Conservation (phyloP, 2,113 vertebrate species). For the Amphilophus citrinellus region DNA sequence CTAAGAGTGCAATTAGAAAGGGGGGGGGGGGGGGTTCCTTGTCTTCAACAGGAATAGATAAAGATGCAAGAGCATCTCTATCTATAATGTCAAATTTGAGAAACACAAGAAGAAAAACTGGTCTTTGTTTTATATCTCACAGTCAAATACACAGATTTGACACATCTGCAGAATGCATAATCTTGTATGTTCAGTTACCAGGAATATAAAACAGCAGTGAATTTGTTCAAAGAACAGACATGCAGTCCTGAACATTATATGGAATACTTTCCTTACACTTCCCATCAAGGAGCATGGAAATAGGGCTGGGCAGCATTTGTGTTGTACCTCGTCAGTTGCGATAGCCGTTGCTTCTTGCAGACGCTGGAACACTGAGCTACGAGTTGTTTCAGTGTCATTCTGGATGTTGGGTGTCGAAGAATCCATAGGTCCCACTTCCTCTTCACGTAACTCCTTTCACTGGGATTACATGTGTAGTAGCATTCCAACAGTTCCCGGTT, state of each 20-base stretch:
- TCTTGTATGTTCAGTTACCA: neutral
- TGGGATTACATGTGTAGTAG: too few relatives aligned
- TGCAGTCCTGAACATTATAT: neutral
- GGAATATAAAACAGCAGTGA: neutral
- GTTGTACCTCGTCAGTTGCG: too few relatives aligned
- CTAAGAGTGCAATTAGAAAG: conserved; percentile 50
- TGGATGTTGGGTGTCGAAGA: too few relatives aligned
- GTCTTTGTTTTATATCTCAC: neutral
- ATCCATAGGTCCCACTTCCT: too few relatives aligned
- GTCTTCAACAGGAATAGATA: neutral
- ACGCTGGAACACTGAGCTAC: too few relatives aligned
- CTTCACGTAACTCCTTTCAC: too few relatives aligned
- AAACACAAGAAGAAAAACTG: neutral
- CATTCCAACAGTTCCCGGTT: too few relatives aligned
- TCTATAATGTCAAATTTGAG: neutral
- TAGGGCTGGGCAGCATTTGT: neutral
- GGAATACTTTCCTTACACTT: neutral
- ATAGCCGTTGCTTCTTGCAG: too few relatives aligned
- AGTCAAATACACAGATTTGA: neutral
- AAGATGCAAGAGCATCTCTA: neutral
- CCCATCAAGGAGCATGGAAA: neutral
- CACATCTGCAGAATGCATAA: neutral
- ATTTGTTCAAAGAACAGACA: neutral
- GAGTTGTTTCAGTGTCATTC: too few relatives aligned
- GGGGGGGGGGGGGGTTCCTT: neutral